phyloP scores from a whole-genome alignment of 2,797 vertebrate genomes.

The Avahi laniger region DNA sequence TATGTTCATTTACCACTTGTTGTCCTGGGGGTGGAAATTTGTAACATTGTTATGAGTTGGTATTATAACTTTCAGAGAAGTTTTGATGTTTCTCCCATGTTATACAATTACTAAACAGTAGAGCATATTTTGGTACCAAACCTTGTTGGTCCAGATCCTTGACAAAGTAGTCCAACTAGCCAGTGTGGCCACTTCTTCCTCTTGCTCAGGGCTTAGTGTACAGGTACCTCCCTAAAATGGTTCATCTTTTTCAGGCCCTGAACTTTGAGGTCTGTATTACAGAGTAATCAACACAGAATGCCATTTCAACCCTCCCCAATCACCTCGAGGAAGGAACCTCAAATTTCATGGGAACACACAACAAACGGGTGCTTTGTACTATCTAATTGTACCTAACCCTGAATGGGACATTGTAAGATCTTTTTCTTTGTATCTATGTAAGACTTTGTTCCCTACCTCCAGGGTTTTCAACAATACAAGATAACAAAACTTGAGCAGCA shows the following conservation, averaged over 20 bases:
- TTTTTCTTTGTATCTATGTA: background rate
- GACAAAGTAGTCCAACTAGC: background rate
- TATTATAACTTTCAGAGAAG: background rate
- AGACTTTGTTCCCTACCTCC: background rate
- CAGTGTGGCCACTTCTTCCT: background rate
- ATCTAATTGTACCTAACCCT: background rate
- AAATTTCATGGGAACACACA: background rate
- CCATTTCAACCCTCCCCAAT: background rate
- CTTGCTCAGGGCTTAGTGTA: background rate
- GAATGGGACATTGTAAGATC: background rate
- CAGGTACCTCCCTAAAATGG: background rate
- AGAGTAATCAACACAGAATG: background rate
- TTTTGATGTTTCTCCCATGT: background rate
- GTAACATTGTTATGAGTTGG: background rate
- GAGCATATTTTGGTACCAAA: background rate
- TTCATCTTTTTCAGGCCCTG: background rate
- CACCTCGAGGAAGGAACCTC: background rate
- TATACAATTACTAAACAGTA: background rate
- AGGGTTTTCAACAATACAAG: background rate
- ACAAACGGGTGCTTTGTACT: background rate
- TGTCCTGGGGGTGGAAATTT: background rate
- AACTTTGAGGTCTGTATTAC: background rate
- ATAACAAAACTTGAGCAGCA: background rate
- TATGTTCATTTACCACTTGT: accelerated
- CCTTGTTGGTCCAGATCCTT: background rate